Evolutionary conservation across 1,140 invertebrate genomes (phyloP).

Genomic region (Drosophila erecta): DNA sequence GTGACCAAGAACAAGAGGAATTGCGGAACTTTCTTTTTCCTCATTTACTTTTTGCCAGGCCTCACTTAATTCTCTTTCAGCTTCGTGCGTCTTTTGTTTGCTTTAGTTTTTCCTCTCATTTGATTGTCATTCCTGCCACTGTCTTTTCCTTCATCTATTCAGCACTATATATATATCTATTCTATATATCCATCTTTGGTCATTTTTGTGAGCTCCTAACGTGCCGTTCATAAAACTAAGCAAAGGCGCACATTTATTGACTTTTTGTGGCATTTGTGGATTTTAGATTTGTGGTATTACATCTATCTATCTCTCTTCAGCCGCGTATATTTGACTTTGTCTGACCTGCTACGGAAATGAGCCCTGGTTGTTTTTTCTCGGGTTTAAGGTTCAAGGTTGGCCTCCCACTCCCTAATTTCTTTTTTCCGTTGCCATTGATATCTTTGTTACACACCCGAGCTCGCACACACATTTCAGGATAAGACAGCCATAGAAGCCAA

Average conservation of each 20-base stretch:
- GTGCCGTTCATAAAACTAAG: slow-evolving; percentile 76
- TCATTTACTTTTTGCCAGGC: slow-evolving; percentile 25
- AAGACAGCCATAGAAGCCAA: slow-evolving; percentile 39
- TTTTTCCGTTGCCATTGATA: slow-evolving; percentile 55
- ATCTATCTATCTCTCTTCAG: not conserved
- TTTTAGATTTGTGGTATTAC: slow-evolving; percentile 46
- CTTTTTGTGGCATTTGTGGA: slow-evolving; percentile 73
- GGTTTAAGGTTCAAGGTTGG: slow-evolving; percentile 67
- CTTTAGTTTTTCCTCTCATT: slow-evolving; percentile 58
- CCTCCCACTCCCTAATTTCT: slow-evolving; percentile 16
- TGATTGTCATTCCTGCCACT: slow-evolving; percentile 26
- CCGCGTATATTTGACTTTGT: slow-evolving; percentile 44
- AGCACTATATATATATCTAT: not conserved
- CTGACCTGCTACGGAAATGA: slow-evolving; percentile 67
- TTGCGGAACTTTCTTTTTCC: slow-evolving; percentile 61
- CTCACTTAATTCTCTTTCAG: slow-evolving; percentile 33
- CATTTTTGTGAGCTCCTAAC: slow-evolving; percentile 47
- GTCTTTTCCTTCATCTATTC: not conserved
- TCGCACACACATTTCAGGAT: slow-evolving; percentile 29
- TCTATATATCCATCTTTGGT: slow-evolving; percentile 16
- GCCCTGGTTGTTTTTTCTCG: slow-evolving; percentile 39
- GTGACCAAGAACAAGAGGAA: slow-evolving; percentile 28
- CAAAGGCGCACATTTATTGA: slow-evolving; percentile 70
- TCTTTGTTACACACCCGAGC: slow-evolving; percentile 58
- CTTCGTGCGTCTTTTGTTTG: slow-evolving; percentile 38